Evolutionary conservation across 2,113 vertebrate genomes (phyloP).

Genomic region (Eubucco bourcierii): DNA sequence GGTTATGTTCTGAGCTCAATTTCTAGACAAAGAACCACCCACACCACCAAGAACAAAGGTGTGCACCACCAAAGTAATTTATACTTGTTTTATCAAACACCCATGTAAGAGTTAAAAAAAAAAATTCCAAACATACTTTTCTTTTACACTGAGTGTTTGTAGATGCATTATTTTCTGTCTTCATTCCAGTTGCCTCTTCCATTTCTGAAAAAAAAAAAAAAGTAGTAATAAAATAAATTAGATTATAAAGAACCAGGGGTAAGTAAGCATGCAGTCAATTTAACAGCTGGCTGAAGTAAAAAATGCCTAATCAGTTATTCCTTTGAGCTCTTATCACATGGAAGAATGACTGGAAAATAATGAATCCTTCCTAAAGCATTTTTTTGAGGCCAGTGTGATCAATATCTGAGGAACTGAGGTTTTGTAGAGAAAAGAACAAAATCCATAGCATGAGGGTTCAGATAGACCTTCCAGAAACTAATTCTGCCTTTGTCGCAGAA

Average conservation of each 20-base stretch:
- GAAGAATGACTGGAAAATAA: neutral
- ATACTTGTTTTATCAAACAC: neutral
- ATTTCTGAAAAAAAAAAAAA: conserved; percentile 76
- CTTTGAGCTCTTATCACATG: neutral
- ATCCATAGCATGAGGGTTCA: neutral
- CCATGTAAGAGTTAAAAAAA: neutral
- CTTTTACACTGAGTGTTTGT: conserved; percentile 65
- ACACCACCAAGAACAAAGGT: neutral
- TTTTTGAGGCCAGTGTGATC: neutral
- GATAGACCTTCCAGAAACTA: neutral
- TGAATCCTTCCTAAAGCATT: neutral
- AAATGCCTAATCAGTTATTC: neutral
- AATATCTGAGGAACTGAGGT: neutral
- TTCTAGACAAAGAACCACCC: neutral
- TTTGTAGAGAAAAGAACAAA: neutral
- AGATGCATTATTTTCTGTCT: neutral
- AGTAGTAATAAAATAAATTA: neutral
- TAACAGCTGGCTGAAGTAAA: neutral
- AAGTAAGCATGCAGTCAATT: neutral
- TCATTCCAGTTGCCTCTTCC: conserved; percentile 75
- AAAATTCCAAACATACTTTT: conserved; percentile 74
- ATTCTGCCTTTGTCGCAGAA: neutral
- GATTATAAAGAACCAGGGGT: neutral
- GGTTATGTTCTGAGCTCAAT: neutral
- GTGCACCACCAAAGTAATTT: neutral